phyloP scores from a whole-genome alignment of 1,140 invertebrate species.

The Ruditapes philippinarum region DNA sequence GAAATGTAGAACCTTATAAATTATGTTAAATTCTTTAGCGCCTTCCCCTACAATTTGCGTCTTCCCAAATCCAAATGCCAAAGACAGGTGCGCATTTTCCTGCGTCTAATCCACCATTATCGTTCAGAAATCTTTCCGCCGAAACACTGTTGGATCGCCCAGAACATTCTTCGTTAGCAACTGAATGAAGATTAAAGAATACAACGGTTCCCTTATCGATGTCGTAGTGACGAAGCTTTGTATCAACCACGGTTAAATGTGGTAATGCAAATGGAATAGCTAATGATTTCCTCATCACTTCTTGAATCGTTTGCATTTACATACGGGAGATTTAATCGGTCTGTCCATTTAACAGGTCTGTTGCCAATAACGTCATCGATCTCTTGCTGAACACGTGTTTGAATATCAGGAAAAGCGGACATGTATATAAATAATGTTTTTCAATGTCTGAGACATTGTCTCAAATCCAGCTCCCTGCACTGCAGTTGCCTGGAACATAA shows the following conservation, averaged over 20 bases:
- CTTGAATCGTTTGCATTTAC: conserved; percentile 1
- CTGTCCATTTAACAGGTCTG: not conserved
- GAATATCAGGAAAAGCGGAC: not conserved
- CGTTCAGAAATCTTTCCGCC: not conserved
- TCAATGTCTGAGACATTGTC: not conserved
- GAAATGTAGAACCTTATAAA: no score
- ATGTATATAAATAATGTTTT: not conserved
- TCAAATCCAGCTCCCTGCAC: not conserved
- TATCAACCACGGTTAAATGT: not conserved
- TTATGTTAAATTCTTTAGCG: no score
- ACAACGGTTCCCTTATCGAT: conserved; percentile 6
- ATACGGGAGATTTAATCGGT: not conserved
- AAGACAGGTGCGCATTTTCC: not conserved
- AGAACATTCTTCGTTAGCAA: not conserved
- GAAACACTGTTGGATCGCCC: not conserved
- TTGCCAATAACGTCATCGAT: not conserved
- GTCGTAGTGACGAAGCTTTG: not conserved
- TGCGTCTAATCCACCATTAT: not conserved
- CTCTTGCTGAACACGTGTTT: not conserved
- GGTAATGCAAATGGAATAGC: conserved; percentile 9
- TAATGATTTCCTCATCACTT: not conserved
- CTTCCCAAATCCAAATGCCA: not conserved
- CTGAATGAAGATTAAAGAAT: not conserved
- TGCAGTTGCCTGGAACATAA: not conserved
- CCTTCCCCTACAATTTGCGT: not conserved